These are phyloP conservation scores for Rhabditoides inermis DNA, from an alignment of 2,888 invertebrate species.

Conservation along the genomic window DNA sequence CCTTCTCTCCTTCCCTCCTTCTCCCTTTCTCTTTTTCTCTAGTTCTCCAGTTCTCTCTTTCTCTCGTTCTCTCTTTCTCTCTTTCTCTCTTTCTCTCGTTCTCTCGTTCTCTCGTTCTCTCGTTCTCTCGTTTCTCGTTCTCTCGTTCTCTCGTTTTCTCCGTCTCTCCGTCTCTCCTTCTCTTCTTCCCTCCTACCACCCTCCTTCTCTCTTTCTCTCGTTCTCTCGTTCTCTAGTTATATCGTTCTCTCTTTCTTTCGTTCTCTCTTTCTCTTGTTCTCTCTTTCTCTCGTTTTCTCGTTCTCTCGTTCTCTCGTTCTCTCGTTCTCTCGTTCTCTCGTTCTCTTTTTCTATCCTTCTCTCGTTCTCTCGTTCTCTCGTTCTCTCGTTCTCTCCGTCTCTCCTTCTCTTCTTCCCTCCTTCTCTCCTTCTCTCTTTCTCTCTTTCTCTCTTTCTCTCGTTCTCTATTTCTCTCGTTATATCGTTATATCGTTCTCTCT, in stretches of 20 bases:
- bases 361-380: no score
- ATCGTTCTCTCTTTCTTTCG: conserved; percentile 2
- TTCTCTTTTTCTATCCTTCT: neutral
- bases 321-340: conserved; percentile 3
- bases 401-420: no score
- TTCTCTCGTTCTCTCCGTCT: no score
- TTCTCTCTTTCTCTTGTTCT: conserved; percentile 8
- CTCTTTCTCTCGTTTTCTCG: conserved; percentile 15
- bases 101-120: neutral
- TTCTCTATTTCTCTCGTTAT: no score
- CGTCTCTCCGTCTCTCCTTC: neutral
- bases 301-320: neutral
- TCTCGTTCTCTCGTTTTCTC: neutral
- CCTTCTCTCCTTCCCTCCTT: neutral
- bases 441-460: no score
- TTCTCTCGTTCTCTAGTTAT: neutral
- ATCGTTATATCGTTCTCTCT: no score
- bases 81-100: conserved; percentile 3
- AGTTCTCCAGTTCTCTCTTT: conserved; percentile 11
- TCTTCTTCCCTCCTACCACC: no score
- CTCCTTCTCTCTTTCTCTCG: conserved; percentile 7
- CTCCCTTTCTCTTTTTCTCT: conserved; percentile 12
- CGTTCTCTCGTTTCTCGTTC: neutral
- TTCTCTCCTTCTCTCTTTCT: no score
- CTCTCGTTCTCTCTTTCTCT: neutral